Conservation (phyloP, 2,113 vertebrate species). For the Silurus glanis region DNA sequence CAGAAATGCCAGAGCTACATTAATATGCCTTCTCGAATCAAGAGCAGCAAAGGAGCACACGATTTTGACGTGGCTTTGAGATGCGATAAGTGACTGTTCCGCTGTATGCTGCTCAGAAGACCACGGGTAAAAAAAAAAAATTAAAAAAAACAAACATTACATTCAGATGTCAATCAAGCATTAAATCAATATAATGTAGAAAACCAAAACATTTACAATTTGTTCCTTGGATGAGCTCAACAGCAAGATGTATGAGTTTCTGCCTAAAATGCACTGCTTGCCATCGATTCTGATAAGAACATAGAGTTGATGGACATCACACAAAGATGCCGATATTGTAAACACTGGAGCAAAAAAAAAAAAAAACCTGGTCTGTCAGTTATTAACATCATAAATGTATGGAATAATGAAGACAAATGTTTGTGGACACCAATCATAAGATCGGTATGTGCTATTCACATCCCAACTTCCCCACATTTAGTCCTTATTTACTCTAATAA, state of each 20-base stretch:
- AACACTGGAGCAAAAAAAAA: no score
- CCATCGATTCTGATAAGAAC: background rate
- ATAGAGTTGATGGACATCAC: background rate
- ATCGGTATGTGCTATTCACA: no score
- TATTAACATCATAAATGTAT: no score
- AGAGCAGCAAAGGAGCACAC: background rate
- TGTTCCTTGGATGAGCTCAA: background rate
- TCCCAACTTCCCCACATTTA: no score
- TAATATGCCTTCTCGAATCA: slow-evolving; percentile 25
- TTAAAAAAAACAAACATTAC: background rate
- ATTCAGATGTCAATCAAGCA: background rate
- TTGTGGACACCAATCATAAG: no score
- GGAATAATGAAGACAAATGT: no score
- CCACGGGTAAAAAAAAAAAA: background rate
- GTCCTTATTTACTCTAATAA: no score
- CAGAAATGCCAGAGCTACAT: slow-evolving; percentile 26
- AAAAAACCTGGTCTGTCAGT: no score
- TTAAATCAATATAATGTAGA: background rate
- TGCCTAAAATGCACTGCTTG: background rate
- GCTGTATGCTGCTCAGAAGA: background rate
- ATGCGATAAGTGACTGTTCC: background rate
- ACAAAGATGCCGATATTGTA: background rate
- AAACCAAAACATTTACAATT: background rate
- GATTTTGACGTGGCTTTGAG: slow-evolving; percentile 8
- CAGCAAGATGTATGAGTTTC: background rate